Conservation (phyloP, 1,140 invertebrate genomes). For the Whitmania pigra region DNA sequence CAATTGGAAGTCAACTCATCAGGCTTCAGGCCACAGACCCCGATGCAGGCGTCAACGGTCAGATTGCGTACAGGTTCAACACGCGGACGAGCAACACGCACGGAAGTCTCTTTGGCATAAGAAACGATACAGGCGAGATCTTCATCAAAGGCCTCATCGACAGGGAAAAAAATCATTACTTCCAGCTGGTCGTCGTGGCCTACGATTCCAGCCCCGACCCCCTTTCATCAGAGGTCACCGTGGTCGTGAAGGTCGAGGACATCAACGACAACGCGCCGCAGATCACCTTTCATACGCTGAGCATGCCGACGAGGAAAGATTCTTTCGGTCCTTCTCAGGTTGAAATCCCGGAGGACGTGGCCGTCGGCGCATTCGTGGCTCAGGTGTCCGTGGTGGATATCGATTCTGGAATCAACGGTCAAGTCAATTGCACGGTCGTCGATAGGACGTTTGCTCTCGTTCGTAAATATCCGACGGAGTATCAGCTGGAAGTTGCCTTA, state of each 20-base stretch:
- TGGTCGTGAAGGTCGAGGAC: conserved; percentile 64
- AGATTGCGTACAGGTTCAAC: conserved; percentile 30
- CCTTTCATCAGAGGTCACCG: conserved; percentile 80
- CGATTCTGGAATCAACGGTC: conserved; percentile 54
- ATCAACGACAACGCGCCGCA: conserved; percentile 58
- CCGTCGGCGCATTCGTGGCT: conserved; percentile 15
- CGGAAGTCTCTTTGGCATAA: conserved; percentile 11
- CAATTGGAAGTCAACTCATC: conserved; percentile 39
- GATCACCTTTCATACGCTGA: conserved; percentile 50
- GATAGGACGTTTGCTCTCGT: conserved; percentile 21
- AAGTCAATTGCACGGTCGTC: conserved; percentile 35
- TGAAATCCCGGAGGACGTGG: conserved; percentile 11
- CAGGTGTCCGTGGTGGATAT: conserved; percentile 15
- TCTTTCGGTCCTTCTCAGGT: background rate
- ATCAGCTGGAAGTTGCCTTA: conserved; percentile 8
- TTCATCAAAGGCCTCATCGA: conserved; percentile 11
- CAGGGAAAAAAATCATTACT: background rate
- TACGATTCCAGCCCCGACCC: conserved; percentile 8
- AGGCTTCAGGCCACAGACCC: conserved; percentile 62
- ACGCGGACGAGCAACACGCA: conserved; percentile 17
- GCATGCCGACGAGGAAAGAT: conserved; percentile 29
- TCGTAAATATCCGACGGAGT: conserved; percentile 15
- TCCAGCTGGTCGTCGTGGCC: conserved; percentile 3
- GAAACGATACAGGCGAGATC: conserved; percentile 14
- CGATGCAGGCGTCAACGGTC: conserved; percentile 65